Evolutionary conservation across 2,113 vertebrate species (phyloP), one percentile per base, ranked within the genome.

Genomic region (Dinomys branickii): DNA sequence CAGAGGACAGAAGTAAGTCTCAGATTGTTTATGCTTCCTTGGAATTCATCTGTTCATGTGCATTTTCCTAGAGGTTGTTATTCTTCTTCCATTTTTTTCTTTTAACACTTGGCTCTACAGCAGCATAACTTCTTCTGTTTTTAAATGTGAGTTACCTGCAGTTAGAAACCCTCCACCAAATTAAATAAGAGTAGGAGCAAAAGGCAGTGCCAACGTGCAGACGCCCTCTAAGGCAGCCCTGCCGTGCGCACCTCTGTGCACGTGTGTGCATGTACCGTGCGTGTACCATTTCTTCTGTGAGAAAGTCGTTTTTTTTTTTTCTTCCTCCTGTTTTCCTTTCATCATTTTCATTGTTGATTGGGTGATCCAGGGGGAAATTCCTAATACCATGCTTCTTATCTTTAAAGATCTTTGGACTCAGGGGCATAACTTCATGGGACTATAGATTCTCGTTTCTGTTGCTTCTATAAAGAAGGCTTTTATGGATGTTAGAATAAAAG

Each of bases 321-420:
- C 24, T 50, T 81, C 88, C 61, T 35, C 33, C 44, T n/a, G 0
- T 50, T 58, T 80, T 81, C 14, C 38, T 86, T 93, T 88, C 82
- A 35, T 96, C 58, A 6, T 69, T 84, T n/a, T 85, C 86, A 77
- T 84, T 96, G 6, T 44, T 89, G 20, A 82, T 90, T 94, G 92
- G 50, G 1, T 96, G 82, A 44, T 81, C 61, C 38, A 77, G 41
- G 11, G 5, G 93, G 35, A 95, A 67, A 17, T 65, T 24, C 3
- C 47, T 50, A 50, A 50, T 50, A 9, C 47, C 47, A 0, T 81
- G 65, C 50, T 75, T 41, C 80, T 94, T 93, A 69, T 85, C 44
- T 67, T 92, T 97, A 83, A 80, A 78, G n/a, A 75, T 75, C n/a
- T 88, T 91, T 91, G 24, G 54, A 75, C 26, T 91, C 24, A 65